These are phyloP conservation scores for Pemphigus obesinymphae DNA, from an alignment of 1,140 invertebrate species.

Conservation along the genomic window DNA sequence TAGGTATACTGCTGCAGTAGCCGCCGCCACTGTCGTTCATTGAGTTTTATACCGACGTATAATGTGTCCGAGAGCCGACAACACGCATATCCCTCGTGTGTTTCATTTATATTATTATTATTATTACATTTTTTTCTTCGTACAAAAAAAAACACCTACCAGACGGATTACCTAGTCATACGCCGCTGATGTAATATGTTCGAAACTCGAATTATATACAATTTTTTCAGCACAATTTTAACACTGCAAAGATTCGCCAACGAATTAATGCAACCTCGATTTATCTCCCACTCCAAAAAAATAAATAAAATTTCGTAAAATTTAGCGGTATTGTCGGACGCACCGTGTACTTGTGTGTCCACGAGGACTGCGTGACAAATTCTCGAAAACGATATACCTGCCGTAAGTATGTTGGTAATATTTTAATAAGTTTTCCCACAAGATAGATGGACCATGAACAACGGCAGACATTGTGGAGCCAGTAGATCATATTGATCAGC, in stretches of 20 bases:
- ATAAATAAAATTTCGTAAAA: background rate
- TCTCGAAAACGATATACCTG: background rate
- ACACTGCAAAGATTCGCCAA: background rate
- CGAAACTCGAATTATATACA: too few species aligned
- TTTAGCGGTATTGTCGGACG: too few species aligned
- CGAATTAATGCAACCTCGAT: background rate
- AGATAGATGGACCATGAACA: conserved; percentile 21
- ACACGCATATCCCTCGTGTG: background rate
- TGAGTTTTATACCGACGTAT: conserved; percentile 28
- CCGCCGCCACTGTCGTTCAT: conserved; percentile 13
- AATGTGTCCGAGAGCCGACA: conserved; percentile 17
- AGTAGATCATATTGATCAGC: conserved; percentile 27
- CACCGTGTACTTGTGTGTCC: background rate
- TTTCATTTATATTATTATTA: background rate
- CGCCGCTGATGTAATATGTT: too few species aligned
- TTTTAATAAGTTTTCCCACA: conserved; percentile 36
- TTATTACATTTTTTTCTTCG: background rate
- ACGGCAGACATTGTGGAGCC: conserved; percentile 26
- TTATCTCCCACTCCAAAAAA: background rate
- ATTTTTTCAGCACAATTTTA: too few species aligned
- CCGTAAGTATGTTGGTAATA: background rate
- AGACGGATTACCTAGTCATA: background rate
- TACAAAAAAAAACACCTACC: background rate
- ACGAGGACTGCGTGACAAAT: conserved; percentile 7
- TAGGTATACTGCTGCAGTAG: background rate